Percentiles rank a stretch among this genome's conserved stretches.
Evolutionary conservation across 2,888 invertebrate species (phyloP).

Genomic region (Tiphia femorata): DNA sequence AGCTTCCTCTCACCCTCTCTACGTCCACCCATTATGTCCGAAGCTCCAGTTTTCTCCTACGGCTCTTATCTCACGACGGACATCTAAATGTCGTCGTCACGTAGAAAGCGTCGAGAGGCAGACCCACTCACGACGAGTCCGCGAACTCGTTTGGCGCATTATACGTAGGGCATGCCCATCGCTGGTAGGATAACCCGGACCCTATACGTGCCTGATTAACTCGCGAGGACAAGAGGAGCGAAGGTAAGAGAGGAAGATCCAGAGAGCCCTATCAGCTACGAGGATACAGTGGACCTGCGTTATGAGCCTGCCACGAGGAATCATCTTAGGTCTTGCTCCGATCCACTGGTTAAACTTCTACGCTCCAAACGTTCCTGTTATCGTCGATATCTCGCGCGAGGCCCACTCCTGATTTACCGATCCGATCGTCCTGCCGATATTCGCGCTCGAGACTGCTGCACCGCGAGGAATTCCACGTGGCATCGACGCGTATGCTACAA

Average conservation of each 20-base stretch:
- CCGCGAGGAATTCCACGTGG: background rate
- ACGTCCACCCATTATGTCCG: conserved; percentile 18
- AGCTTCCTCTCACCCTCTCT: background rate
- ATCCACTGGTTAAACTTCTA: background rate
- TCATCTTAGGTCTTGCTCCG: conserved; percentile 14
- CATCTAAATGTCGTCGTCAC: conserved; percentile 53
- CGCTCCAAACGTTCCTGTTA: conserved; percentile 5
- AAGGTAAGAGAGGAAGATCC: no score
- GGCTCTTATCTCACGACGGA: conserved; percentile 37
- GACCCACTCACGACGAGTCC: conserved; percentile 28
- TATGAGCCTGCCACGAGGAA: conserved; percentile 8
- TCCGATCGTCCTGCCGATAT: conserved; percentile 18
- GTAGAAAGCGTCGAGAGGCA: conserved; percentile 31
- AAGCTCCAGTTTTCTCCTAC: conserved; percentile 32
- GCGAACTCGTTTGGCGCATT: conserved; percentile 26
- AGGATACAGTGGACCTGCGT: conserved; percentile 26
- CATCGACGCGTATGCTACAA: background rate
- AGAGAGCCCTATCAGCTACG: conserved; percentile 20
- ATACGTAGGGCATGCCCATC: conserved; percentile 9
- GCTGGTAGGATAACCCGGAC: conserved; percentile 26
- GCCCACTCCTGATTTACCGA: conserved; percentile 23
- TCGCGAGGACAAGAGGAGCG: no score
- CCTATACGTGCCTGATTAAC: conserved; percentile 27
- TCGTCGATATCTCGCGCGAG: conserved; percentile 24
- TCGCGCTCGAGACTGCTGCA: background rate